Conservation (phyloP, 2,113 vertebrate genomes). For the Peromyscus polionotus region DNA sequence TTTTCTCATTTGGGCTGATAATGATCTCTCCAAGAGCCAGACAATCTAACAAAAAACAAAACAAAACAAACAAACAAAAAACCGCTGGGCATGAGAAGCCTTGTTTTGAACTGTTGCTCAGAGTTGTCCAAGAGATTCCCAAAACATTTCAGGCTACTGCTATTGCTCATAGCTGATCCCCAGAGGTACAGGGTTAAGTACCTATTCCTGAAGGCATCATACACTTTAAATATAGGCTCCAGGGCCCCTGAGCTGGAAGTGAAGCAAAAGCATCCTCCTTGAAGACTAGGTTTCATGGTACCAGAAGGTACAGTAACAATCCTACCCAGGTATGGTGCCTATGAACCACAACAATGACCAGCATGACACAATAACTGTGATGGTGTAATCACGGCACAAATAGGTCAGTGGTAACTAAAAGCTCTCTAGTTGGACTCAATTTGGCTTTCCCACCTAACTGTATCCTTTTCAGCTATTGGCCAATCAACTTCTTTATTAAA, state of each 20-base stretch:
- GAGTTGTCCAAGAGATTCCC: not conserved
- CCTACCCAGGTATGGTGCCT: not conserved
- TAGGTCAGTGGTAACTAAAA: not conserved
- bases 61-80: not conserved
- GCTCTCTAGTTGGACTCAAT: not conserved
- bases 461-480: no score
- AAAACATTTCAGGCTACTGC: not conserved
- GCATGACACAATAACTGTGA: not conserved
- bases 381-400: not conserved
- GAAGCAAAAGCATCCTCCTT: not conserved
- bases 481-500: no score
- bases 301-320: not conserved
- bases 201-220: not conserved
- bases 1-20: not conserved
- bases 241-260: not conserved
- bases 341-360: not conserved
- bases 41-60: not conserved
- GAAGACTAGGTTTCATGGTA: not conserved
- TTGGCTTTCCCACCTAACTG: no score
- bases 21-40: not conserved
- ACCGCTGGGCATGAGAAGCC: not conserved
- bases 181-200: not conserved
- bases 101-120: not conserved
- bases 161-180: not conserved
- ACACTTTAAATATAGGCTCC: not conserved